Percentiles rank a stretch among this genome's conserved stretches.
Evolutionary conservation across 2,797 vertebrate species (phyloP).

Genomic region (Squalus acanthias): DNA sequence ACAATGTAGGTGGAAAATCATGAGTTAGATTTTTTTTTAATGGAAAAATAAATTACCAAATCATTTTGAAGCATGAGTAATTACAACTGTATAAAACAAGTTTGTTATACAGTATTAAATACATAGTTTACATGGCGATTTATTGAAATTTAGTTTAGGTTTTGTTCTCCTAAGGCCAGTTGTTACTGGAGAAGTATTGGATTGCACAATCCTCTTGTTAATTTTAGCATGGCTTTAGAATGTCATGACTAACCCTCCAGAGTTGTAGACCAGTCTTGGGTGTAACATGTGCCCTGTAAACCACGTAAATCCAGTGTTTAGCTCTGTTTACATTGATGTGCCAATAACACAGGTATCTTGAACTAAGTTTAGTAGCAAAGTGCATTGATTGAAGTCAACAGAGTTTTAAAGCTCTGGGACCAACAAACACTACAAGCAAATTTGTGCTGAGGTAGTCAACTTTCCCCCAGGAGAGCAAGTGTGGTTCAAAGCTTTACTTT

Average conservation of each 20-base stretch:
- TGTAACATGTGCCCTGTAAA: background rate
- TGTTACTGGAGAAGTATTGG: background rate
- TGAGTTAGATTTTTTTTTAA: background rate
- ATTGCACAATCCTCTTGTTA: background rate
- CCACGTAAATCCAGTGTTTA: background rate
- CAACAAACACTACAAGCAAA: background rate
- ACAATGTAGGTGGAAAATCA: background rate
- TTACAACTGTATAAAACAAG: background rate
- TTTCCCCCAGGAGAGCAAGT: background rate
- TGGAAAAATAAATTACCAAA: background rate
- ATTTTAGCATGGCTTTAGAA: background rate
- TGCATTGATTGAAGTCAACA: background rate
- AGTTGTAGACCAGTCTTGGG: background rate
- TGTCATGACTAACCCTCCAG: background rate
- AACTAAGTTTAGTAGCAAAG: background rate
- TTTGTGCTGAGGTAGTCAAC: background rate
- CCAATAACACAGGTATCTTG: background rate
- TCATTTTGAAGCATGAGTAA: slow-evolving; percentile 16
- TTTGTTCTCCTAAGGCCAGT: background rate
- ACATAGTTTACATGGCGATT: slow-evolving; percentile 4
- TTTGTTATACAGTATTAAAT: background rate
- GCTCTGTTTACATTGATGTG: background rate
- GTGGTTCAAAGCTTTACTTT: background rate
- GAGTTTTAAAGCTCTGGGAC: slow-evolving; percentile 20
- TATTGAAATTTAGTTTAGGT: background rate